These are phyloP conservation scores for Ornithorhynchus anatinus DNA, from an alignment of 2,113 vertebrate species.

Conservation along the genomic window DNA sequence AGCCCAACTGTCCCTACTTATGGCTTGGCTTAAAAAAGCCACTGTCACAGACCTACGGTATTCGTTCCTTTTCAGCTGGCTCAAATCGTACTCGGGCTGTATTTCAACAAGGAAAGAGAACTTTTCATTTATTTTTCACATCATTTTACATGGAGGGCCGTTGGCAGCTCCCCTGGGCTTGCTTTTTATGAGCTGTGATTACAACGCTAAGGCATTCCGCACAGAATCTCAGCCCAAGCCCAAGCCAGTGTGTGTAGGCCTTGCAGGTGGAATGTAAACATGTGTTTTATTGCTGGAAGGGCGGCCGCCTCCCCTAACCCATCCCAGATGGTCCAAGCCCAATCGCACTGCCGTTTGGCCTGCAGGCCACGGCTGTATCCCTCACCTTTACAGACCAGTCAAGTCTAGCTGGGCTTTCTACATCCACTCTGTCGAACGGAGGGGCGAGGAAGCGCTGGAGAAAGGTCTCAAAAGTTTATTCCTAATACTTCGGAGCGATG, in stretches of 20 bases:
- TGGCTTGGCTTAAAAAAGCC: conserved; percentile 58
- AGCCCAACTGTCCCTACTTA: conserved; percentile 58
- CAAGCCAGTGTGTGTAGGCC: not conserved
- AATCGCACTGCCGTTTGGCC: too few species aligned
- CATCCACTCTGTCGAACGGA: not conserved
- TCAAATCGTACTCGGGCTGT: conserved; percentile 42
- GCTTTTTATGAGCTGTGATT: conserved; percentile 40
- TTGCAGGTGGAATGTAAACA: not conserved
- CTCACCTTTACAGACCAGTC: too few species aligned
- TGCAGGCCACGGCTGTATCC: not conserved
- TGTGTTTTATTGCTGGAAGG: not conserved
- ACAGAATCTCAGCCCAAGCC: conserved; percentile 21
- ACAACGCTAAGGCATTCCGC: conserved; percentile 9
- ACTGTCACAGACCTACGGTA: conserved; percentile 34
- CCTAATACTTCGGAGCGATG: conserved; percentile 9
- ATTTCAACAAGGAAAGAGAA: conserved; percentile 60
- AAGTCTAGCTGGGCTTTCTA: too few species aligned
- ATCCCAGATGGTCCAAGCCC: not conserved
- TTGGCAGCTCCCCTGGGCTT: conserved; percentile 16
- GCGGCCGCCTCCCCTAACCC: not conserved
- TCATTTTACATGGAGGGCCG: conserved; percentile 40
- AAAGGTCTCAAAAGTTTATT: not conserved
- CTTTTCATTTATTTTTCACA: conserved; percentile 43
- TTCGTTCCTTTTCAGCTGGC: conserved; percentile 52
- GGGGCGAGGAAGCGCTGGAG: conserved; percentile 45